Conservation (phyloP, 2,888 invertebrate species). For the Chelonus formosanus region DNA sequence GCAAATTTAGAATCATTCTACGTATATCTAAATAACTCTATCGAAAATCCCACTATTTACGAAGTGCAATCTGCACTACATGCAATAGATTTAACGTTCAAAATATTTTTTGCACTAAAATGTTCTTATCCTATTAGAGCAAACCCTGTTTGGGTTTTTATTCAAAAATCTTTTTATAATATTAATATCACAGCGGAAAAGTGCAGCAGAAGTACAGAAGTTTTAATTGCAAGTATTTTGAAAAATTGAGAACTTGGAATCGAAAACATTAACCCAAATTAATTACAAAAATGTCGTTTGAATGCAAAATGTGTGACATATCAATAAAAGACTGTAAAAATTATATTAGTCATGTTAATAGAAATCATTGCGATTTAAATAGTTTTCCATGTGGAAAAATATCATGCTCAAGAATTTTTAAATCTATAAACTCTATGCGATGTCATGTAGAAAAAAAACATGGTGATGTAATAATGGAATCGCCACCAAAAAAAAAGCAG, state of each 20-base stretch:
- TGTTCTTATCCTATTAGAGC: slow-evolving; percentile 11
- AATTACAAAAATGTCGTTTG: slow-evolving; percentile 14
- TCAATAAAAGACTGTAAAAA: slow-evolving; percentile 3
- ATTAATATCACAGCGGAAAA: background rate
- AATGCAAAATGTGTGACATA: slow-evolving; percentile 4
- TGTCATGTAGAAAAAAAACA: slow-evolving; percentile 15
- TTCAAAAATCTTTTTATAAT: slow-evolving; percentile 22
- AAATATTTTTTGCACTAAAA: slow-evolving; percentile 20
- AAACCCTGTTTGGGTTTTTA: slow-evolving; percentile 8
- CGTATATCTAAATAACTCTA: slow-evolving; percentile 23
- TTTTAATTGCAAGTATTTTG: slow-evolving; percentile 19
- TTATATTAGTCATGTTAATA: slow-evolving; percentile 15
- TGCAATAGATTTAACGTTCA: slow-evolving; percentile 20
- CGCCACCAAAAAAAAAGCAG: background rate
- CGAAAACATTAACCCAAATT: slow-evolving; percentile 22
- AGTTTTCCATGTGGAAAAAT: slow-evolving; percentile 18
- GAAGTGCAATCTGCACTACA: slow-evolving; percentile 11
- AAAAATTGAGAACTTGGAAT: background rate
- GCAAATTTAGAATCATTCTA: slow-evolving; percentile 18
- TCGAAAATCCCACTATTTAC: slow-evolving; percentile 25
- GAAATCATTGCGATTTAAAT: slow-evolving; percentile 2
- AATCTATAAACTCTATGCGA: slow-evolving; percentile 15
- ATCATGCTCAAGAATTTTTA: slow-evolving; percentile 20
- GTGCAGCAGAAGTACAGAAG: background rate
- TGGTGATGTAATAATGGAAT: background rate